A percentile compares a stretch with the other conserved stretches of the same genome.
Evolutionary conservation across 2,113 vertebrate species (phyloP).

Genomic region (Myotis lucifugus): DNA sequence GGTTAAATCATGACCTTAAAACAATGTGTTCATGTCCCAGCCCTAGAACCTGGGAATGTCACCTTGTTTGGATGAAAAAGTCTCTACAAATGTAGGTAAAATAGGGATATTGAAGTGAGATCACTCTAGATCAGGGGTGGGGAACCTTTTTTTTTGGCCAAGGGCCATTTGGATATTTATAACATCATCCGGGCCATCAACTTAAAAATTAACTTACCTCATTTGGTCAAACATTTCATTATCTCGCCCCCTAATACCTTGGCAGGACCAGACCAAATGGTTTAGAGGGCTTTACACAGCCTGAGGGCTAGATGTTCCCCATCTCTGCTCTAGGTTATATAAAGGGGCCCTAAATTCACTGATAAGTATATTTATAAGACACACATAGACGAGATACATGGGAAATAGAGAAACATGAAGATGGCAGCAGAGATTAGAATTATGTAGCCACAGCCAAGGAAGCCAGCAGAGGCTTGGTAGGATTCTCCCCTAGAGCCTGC

Average conservation of each 20-base stretch:
- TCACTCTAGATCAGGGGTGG: not conserved
- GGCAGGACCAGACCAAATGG: too few species aligned
- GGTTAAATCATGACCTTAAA: not conserved
- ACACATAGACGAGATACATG: not conserved
- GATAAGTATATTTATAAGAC: not conserved
- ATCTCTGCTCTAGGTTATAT: not conserved
- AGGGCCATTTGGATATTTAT: too few species aligned
- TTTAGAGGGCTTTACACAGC: too few species aligned
- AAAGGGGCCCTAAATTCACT: not conserved
- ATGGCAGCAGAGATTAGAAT: not conserved
- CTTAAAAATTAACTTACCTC: too few species aligned
- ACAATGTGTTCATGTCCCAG: not conserved
- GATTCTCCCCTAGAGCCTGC: not conserved
- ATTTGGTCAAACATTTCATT: too few species aligned
- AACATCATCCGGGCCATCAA: too few species aligned
- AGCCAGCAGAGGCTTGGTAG: not conserved
- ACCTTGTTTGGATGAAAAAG: not conserved
- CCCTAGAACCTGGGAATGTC: not conserved
- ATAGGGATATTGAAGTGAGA: not conserved
- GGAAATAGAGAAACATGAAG: not conserved
- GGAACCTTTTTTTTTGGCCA: too few species aligned
- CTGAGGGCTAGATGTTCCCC: too few species aligned
- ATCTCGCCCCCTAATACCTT: too few species aligned
- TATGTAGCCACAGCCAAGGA: not conserved
- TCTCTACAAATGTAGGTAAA: not conserved